phyloP scores from a whole-genome alignment of 2,888 invertebrate species.

The Erannis defoliaria region DNA sequence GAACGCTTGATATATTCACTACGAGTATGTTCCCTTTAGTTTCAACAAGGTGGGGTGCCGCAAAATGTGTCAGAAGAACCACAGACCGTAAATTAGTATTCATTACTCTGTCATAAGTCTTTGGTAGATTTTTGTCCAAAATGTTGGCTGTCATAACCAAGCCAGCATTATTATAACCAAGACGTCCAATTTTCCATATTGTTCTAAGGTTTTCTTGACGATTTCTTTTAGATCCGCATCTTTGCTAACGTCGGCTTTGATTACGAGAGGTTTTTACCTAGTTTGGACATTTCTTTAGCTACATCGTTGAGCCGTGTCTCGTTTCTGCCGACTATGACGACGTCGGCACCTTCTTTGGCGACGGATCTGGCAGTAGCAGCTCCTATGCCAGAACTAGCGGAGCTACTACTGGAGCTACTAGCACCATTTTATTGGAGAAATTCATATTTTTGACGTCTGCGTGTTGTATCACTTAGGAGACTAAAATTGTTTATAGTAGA shows the following conservation, averaged over 20 bases:
- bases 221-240: neutral
- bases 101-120: neutral
- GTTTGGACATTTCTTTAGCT: neutral
- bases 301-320: neutral
- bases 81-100: neutral
- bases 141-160: neutral
- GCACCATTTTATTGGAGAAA: neutral
- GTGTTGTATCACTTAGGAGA: no score
- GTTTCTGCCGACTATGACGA: neutral
- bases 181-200: neutral
- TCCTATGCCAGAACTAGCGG: neutral
- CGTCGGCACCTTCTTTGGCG: neutral
- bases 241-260: neutral
- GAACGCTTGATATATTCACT: neutral
- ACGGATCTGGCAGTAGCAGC: neutral
- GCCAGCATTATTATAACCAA: neutral
- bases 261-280: neutral
- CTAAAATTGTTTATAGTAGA: no score
- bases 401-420: neutral
- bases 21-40: neutral
- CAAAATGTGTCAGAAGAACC: neutral
- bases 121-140: neutral
- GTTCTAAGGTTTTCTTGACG: neutral
- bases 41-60: neutral
- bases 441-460: neutral